Base-by-base conservation (phyloP, 1,140 invertebrate species). In the Tachypleus tridentatus region DNA sequence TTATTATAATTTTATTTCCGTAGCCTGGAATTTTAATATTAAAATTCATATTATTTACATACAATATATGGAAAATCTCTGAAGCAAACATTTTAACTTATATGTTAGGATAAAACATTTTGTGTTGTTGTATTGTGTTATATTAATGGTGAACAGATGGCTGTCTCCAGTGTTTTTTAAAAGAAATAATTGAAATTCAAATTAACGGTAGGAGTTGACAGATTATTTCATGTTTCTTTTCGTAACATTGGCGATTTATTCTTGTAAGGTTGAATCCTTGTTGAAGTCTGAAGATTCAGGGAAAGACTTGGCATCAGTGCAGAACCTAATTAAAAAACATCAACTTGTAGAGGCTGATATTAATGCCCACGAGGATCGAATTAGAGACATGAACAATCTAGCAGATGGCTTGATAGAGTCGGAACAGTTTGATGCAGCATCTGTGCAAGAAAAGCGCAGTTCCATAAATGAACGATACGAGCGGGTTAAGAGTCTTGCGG, bases 301-400 rank as follows among this genome's bases (percentile, higher is more conserved):
- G 59, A 98, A 98, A 76, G 96, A 98, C 81, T 80, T 98, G 63
- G 91, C 93, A 0, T 96, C 93, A 0, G 95, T 98, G 10, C 94
- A 98, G 80, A 98, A 98, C 79, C 80, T 99, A 53, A 91, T 96
- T 83, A 98, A 98, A 82, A 99, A 99, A 76, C 96, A 99, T 77
- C 93, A 97, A 75, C 81, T 98, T 51, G 89, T 99, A 11, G 94
- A 98, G 75, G 93, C 94, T 56, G 95, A 98, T 75, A 94, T 98
- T 74, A 85, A 86, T 74, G 89, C 91, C 8, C 92, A 95, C 76
- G 91, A 97, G 74, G 95, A 98, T 74, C 85, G 94, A 62, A 94
- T 98, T 71, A 89, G 88, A 73, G 89, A 88, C 83, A 93, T 95
- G 91, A 93, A 94, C 76, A 81, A 83, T 61, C 91, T 96, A 77